Base-by-base conservation (phyloP, 2,113 vertebrate genomes). In the Nematolebias whitei region DNA sequence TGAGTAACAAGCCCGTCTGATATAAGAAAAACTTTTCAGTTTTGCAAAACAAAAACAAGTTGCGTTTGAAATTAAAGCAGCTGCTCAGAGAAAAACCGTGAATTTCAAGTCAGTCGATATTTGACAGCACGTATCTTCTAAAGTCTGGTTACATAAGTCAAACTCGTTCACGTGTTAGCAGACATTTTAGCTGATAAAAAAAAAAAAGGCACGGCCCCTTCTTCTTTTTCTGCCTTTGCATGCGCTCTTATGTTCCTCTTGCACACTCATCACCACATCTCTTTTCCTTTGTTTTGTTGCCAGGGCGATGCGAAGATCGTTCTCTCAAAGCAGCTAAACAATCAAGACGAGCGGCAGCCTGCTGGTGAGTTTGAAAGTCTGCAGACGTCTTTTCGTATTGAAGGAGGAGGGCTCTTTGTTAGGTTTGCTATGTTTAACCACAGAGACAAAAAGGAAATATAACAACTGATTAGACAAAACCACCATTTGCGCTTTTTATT, bases 301-400 rank as follows among this genome's bases (percentile, higher is more conserved):
- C 87, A 98, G 96, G 92, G 84, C 19, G 89, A 93, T 62, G 75
- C 78, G 78, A 94, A 95, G 85, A 87, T 83, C 61, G 63, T 79
- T 16, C 53, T 29, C 0, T 45, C 91, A 26, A 88, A 83, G 43
- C 80, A 87, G 72, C 64, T 68, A 19, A 85, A 83, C 76, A 91
- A 93, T 48, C 64, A 72, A 59, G 94, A 95, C 48, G 92, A 94
- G 0, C 78, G 82, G 51, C 68, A 80, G 16, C 77, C 87, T 16
- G 79, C 75, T 79, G 96, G 97, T 99, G 88, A 96, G 97, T 96
- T 95, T 91, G 71, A 93, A 54, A 29, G 3, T 63, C 18, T 67
- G 52, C 51, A 56, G 12, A 57, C 9, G 10, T 43, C 49, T 53
- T 26, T 48, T 8, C n/a, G n/a, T n/a, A n/a, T n/a, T n/a, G 44